Evolutionary conservation across 1,140 invertebrate species (phyloP).

Genomic region (Drosophila oshimai): DNA sequence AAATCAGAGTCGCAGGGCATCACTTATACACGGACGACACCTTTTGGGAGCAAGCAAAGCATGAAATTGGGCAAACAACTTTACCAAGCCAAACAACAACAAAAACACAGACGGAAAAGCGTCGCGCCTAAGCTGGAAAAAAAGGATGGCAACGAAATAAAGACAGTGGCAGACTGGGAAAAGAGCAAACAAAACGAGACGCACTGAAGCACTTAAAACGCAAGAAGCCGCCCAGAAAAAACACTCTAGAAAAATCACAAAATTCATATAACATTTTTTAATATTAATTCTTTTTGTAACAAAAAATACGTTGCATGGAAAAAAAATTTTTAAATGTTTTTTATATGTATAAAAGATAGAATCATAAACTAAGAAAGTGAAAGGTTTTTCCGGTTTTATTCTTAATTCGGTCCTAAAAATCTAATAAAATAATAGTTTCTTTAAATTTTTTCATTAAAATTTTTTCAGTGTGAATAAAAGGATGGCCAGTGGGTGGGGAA

Average conservation of each 20-base stretch:
- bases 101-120: neutral
- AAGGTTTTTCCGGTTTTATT: too few relatives aligned
- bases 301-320: too few relatives aligned
- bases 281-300: too few relatives aligned
- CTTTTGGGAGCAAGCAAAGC: conserved; percentile 67
- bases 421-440: too few relatives aligned
- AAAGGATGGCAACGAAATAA: conserved; percentile 29
- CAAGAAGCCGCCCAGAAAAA: neutral
- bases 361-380: too few relatives aligned
- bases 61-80: conserved; percentile 78
- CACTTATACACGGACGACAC: conserved; percentile 36
- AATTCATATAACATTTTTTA: neutral
- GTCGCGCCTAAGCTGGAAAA: conserved; percentile 12
- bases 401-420: too few relatives aligned
- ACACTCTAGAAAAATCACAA: neutral
- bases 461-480: neutral
- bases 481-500: neutral
- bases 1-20: conserved; percentile 33
- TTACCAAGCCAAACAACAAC: conserved; percentile 30
- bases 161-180: conserved; percentile 37
- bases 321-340: too few relatives aligned
- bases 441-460: too few relatives aligned
- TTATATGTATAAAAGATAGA: too few relatives aligned
- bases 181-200: conserved; percentile 56
- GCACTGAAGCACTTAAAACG: conserved; percentile 55